Evolutionary conservation across 2,888 invertebrate genomes (phyloP).

Genomic region (Aspidiotus destructor): DNA sequence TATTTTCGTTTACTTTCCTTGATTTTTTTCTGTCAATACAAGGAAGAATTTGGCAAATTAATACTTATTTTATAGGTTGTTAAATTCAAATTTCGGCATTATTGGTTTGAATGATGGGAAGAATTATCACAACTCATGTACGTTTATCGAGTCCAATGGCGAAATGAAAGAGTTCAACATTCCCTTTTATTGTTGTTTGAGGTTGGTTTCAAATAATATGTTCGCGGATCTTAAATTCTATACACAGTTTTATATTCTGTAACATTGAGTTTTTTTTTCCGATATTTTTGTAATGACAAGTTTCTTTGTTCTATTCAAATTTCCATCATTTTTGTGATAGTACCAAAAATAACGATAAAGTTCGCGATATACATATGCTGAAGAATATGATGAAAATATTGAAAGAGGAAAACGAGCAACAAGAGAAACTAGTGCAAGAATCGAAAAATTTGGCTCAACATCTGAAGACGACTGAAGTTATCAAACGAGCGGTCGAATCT

Average conservation of each 20-base stretch:
- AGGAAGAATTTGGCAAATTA: not conserved
- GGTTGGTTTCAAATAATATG: slow-evolving; percentile 39
- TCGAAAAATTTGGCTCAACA: slow-evolving; percentile 51
- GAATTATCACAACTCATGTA: slow-evolving; percentile 55
- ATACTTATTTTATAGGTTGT: slow-evolving; percentile 46
- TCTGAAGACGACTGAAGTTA: slow-evolving; percentile 61
- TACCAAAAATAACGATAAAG: slow-evolving; percentile 75
- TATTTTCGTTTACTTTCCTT: not conserved
- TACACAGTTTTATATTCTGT: too few species aligned
- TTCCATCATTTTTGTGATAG: slow-evolving; percentile 42
- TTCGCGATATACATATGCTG: slow-evolving; percentile 76
- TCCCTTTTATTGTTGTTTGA: slow-evolving; percentile 82
- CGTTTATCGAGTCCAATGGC: slow-evolving; percentile 75
- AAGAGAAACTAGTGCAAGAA: slow-evolving; percentile 48
- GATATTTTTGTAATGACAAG: too few species aligned
- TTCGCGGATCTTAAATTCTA: too few species aligned
- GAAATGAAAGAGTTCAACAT: slow-evolving; percentile 70
- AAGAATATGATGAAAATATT: slow-evolving; percentile 62
- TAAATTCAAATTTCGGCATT: slow-evolving; percentile 71
- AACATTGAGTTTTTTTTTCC: too few species aligned
- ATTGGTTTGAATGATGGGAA: slow-evolving; percentile 58
- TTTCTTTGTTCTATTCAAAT: too few species aligned
- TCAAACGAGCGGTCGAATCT: slow-evolving; percentile 61
- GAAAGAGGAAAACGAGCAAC: slow-evolving; percentile 48
- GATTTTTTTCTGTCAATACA: not conserved